A percentile compares a stretch with the other conserved stretches of the same genome.
These are phyloP conservation scores for Cyprinodon variegatus DNA, from an alignment of 2,113 vertebrate species.

Conservation along the genomic window DNA sequence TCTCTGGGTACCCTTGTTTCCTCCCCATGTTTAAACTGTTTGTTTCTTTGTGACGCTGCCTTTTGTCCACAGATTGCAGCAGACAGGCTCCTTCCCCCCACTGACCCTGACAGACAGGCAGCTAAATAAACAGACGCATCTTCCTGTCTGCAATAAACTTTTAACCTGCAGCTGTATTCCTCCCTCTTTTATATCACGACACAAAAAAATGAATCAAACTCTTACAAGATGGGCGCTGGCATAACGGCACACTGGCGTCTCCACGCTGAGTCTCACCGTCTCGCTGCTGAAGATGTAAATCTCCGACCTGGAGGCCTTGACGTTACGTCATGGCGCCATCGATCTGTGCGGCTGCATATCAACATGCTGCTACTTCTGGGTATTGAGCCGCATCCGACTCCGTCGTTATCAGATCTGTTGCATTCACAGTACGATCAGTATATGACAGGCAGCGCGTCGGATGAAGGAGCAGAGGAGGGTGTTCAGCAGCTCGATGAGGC, in stretches of 20 bases:
- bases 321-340: slow-evolving; percentile 23
- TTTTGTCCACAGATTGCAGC: too few relatives aligned
- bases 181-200: background rate
- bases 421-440: background rate
- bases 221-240: background rate
- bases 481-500: too few relatives aligned
- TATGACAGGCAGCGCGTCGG: background rate
- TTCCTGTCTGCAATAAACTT: background rate
- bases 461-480: too few relatives aligned
- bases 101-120: too few relatives aligned
- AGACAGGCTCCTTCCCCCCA: too few relatives aligned
- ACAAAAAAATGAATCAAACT: background rate
- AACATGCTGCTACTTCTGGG: slow-evolving; percentile 10
- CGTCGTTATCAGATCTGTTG: slow-evolving; percentile 15
- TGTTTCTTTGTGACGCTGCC: too few relatives aligned
- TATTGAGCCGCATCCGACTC: slow-evolving; percentile 18
- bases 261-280: slow-evolving; percentile 6
- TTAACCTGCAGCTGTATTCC: too few relatives aligned
- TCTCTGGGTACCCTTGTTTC: too few relatives aligned
- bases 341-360: slow-evolving; percentile 28
- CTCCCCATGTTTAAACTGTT: too few relatives aligned
- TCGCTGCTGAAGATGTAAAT: slow-evolving; percentile 29
- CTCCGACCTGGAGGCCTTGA: slow-evolving; percentile 27
- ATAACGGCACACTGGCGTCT: background rate
- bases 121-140: background rate